Evolutionary conservation across 2,797 vertebrate genomes (phyloP).

Genomic region (Cynopterus sphinx): DNA sequence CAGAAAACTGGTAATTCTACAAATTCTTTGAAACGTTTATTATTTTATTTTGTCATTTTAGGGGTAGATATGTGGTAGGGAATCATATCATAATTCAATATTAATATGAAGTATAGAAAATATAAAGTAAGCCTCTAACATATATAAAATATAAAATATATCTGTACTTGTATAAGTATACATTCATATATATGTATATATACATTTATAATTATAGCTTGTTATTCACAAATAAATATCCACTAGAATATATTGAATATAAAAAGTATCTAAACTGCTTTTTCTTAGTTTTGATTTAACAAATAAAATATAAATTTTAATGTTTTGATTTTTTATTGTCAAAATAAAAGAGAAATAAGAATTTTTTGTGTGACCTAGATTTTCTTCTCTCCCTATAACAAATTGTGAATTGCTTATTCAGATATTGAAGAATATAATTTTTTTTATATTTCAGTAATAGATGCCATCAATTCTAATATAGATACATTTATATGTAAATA

Average conservation of each 20-base stretch:
- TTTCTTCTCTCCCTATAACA: background rate
- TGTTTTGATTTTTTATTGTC: background rate
- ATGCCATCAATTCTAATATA: conserved; percentile 29
- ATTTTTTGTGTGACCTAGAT: background rate
- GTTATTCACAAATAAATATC: background rate
- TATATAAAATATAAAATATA: background rate
- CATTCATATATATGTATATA: background rate
- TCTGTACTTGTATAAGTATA: background rate
- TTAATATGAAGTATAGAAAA: background rate
- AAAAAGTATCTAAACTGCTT: background rate
- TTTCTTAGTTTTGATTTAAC: background rate
- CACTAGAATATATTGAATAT: background rate
- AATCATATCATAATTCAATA: background rate
- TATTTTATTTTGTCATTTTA: background rate
- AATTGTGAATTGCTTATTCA: background rate
- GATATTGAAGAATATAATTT: conserved; percentile 10
- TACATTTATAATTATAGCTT: background rate
- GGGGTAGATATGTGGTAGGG: background rate
- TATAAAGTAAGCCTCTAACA: background rate
- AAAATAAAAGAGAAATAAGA: conserved; percentile 10
- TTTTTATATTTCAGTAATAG: conserved; percentile 59
- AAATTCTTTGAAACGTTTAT: background rate
- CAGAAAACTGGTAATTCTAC: background rate
- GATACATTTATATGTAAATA: conserved; percentile 48
- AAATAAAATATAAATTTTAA: conserved; percentile 23